Base-by-base conservation (phyloP, 2,888 invertebrate species). In the Cheilosia scutellata region DNA sequence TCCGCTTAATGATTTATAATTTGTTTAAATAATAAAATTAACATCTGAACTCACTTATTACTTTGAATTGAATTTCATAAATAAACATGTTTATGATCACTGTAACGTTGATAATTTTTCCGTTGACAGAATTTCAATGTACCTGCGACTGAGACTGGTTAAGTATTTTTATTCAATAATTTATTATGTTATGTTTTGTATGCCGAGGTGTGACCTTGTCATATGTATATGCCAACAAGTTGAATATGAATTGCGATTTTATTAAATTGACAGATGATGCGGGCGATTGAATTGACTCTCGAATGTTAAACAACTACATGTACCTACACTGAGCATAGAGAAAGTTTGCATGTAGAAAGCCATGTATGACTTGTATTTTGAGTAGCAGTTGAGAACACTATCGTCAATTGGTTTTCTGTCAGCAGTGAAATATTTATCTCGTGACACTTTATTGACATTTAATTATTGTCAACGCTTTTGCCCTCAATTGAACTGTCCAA, bases 11-110 rank as follows among this genome's bases (percentile, higher is more conserved):
- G 80, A 86, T 80, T 86, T 86, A 80, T 80, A 86, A 80, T 76
- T 86, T 80, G 80, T 72, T 80, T 76, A 65, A 80, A 86, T 86
- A 80, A 80, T 62, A 71, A 86, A 86, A 86, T 84, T 86, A 86
- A 80, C 84, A 86, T 86, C 76, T 86, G 84, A 80, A 80, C 84
- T 86, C 80, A 76, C 84, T 86, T 76, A 80, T 75, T 84, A 80
- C 65, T 80, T 71, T 49, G 66, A 75, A 75, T 79, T 84, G 79
- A 66, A 76, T 79, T 80, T 86, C 84, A 86, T 86, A 86, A 84
- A 84, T 84, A 79, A 79, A 84, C 83, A 84, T 79, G 79, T 70
- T 84, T 84, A 84, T 75, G 83, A 79, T 75, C 70, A 58, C 29
- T 68, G 77, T 77, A 77, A 60, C 62, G 68, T 47, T 74, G 78